A percentile compares a stretch with the other conserved stretches of the same genome.
Conservation (phyloP, 1,140 invertebrate genomes). For the Brachionus rotundiformis region DNA sequence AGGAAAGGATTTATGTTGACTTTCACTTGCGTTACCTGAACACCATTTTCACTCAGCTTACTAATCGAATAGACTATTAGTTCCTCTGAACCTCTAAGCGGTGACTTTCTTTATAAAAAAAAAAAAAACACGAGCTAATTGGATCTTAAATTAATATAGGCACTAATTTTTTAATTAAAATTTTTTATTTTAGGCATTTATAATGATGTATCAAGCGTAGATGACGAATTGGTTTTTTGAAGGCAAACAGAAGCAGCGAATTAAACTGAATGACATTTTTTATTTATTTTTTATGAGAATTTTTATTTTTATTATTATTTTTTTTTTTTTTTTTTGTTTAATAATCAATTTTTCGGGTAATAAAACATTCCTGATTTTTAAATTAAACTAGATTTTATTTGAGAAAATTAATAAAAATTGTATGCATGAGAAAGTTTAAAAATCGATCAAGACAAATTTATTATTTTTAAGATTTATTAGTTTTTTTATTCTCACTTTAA, state of each 20-base stretch:
- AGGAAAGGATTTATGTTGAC: background rate
- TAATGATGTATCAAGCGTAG: constrained; percentile 43
- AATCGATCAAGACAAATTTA: background rate
- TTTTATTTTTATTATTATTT: too few relatives aligned
- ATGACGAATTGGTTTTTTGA: background rate
- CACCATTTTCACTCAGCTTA: constrained; percentile 1
- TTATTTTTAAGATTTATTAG: background rate
- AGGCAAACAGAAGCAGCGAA: constrained; percentile 1
- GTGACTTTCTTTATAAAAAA: background rate
- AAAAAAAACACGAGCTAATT: background rate
- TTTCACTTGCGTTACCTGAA: background rate
- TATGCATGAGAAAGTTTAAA: background rate
- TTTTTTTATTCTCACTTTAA: too few relatives aligned
- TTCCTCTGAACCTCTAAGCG: background rate
- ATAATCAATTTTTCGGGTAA: background rate
- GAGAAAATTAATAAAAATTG: background rate
- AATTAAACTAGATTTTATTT: background rate
- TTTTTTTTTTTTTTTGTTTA: too few relatives aligned
- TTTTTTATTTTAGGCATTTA: constrained; percentile 29
- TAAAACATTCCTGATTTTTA: background rate
- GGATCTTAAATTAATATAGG: background rate
- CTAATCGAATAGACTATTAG: constrained; percentile 39
- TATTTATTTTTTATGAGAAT: constrained; percentile 7
- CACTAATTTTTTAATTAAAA: background rate
- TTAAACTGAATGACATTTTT: background rate